phyloP scores from a whole-genome alignment of 2,797 vertebrate species.

The Sylvilagus floridanus region DNA sequence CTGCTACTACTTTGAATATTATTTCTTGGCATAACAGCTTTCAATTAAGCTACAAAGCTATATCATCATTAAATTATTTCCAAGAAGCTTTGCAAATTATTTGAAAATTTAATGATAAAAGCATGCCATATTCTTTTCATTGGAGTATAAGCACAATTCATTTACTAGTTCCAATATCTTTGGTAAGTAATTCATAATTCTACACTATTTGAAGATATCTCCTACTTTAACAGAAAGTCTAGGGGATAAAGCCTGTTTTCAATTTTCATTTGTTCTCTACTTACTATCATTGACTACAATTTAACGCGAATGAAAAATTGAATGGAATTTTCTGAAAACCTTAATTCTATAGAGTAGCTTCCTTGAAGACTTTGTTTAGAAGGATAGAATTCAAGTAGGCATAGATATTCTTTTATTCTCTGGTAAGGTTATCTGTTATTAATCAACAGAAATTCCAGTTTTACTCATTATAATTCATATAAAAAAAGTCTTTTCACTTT shows the following conservation, averaged over 20 bases:
- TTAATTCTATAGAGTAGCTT: background rate
- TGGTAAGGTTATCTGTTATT: background rate
- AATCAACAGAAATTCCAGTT: background rate
- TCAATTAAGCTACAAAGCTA: background rate
- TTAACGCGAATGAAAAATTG: background rate
- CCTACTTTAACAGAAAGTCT: conserved; percentile 30
- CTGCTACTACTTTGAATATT: conserved; percentile 8
- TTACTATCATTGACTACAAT: background rate
- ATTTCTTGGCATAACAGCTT: conserved; percentile 36
- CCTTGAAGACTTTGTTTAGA: background rate
- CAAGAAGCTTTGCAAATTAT: conserved; percentile 49
- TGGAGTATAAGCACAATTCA: conserved; percentile 17
- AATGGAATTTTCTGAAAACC: background rate
- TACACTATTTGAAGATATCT: background rate
- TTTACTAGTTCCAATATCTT: conserved; percentile 25
- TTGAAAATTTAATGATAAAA: background rate
- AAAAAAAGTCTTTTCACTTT: background rate
- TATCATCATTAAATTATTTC: conserved; percentile 56
- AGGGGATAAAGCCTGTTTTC: background rate
- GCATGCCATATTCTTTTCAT: background rate
- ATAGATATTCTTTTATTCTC: background rate
- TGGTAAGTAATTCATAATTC: background rate
- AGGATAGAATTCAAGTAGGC: background rate
- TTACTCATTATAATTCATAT: background rate
- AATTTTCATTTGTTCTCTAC: background rate